Conservation (phyloP, 2,113 vertebrate genomes). For the Chloroceryle aenea region DNA sequence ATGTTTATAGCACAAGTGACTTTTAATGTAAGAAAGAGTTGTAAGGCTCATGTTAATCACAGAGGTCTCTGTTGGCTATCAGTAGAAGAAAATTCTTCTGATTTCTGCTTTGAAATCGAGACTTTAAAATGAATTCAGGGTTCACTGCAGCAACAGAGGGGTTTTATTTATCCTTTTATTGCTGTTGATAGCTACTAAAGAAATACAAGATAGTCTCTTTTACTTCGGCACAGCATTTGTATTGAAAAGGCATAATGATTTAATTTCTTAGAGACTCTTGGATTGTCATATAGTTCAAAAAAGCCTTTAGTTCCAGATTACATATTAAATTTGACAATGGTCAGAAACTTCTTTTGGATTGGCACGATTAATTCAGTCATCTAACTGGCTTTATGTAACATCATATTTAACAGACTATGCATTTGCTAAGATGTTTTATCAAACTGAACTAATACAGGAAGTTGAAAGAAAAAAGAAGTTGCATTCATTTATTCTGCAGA, state of each 20-base stretch:
- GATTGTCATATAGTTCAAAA: conserved; percentile 20
- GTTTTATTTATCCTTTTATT: conserved; percentile 24
- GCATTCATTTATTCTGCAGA: not conserved
- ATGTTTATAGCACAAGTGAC: too few relatives aligned
- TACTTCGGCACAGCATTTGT: conserved; percentile 1
- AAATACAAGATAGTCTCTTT: not conserved
- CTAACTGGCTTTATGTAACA: not conserved
- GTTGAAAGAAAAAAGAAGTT: not conserved
- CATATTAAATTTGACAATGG: conserved; percentile 25
- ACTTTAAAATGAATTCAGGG: not conserved
- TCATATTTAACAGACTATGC: not conserved
- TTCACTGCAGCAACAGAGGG: not conserved
- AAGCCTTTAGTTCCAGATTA: conserved; percentile 6
- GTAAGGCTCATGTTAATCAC: not conserved
- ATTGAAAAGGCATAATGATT: conserved; percentile 14
- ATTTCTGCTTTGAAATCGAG: not conserved
- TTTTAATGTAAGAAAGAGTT: not conserved
- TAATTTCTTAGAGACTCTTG: not conserved
- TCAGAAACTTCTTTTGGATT: conserved; percentile 24
- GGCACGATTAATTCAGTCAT: not conserved
- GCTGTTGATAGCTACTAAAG: conserved; percentile 22
- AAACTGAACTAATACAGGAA: conserved; percentile 11
- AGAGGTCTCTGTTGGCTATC: not conserved
- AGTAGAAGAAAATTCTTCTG: not conserved
- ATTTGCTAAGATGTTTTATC: conserved; percentile 33